Evolutionary conservation across 92 coral and sea anemone genomes (phyloP).

Genomic region (Galaxea fascicularis): DNA sequence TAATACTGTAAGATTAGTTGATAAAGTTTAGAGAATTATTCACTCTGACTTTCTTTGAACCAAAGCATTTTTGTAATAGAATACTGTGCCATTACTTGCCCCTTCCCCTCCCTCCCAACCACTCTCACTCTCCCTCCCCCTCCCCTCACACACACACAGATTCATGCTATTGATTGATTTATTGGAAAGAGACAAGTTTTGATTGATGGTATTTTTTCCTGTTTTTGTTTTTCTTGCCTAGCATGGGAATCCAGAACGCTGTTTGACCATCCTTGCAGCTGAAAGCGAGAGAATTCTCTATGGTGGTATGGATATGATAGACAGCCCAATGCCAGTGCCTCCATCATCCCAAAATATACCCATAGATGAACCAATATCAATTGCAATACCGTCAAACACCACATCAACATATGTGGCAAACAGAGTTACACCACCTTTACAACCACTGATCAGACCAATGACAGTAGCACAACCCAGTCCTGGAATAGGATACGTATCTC

Average conservation of each 20-base stretch:
- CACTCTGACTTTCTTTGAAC: too few relatives aligned
- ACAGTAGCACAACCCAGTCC: slow-evolving; percentile 66
- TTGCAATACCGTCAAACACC: slow-evolving; percentile 57
- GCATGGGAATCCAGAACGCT: slow-evolving; percentile 70
- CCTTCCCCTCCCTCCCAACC: too few relatives aligned
- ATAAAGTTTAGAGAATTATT: too few relatives aligned
- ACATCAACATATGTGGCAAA: slow-evolving; percentile 12
- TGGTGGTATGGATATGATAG: slow-evolving; percentile 53
- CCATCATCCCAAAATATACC: slow-evolving; percentile 31
- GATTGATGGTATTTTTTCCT: too few relatives aligned
- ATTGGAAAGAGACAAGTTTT: background rate
- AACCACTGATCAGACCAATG: slow-evolving; percentile 50
- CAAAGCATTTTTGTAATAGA: too few relatives aligned
- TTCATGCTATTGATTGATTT: too few relatives aligned
- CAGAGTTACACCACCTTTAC: slow-evolving; percentile 17
- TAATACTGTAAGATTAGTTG: too few relatives aligned
- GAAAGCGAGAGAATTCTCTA: slow-evolving; percentile 72
- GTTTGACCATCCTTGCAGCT: slow-evolving; percentile 51
- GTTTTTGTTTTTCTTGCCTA: slow-evolving; percentile 28
- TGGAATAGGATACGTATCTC: slow-evolving; percentile 41
- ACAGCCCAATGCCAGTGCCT: slow-evolving; percentile 61
- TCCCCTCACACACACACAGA: too few relatives aligned
- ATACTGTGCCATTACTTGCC: too few relatives aligned
- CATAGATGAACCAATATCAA: slow-evolving; percentile 62
- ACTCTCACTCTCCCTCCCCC: too few relatives aligned